A percentile compares a stretch with the other conserved stretches of the same genome.
phyloP scores from a whole-genome alignment of 2,888 invertebrate genomes.

The Reticulitermes lucifugus region DNA sequence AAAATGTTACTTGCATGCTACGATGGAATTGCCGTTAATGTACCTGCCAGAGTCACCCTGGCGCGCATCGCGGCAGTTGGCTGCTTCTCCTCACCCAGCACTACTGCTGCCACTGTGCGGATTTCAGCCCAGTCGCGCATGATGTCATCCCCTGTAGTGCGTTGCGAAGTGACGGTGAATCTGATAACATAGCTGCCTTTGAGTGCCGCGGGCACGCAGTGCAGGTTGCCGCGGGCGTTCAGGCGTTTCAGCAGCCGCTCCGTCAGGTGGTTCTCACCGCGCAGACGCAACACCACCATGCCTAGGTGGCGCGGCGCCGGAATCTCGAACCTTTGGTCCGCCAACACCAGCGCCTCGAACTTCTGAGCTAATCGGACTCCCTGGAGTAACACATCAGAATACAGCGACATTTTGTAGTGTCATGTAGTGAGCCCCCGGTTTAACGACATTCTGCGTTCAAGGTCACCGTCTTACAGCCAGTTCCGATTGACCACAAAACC shows the following conservation, averaged over 20 bases:
- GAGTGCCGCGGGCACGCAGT: constrained; percentile 94
- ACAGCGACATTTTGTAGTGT: no score
- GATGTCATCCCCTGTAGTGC: constrained; percentile 69
- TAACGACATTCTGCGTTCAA: no score
- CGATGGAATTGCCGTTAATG: no score
- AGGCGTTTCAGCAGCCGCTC: constrained; percentile 88
- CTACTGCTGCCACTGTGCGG: constrained; percentile 76
- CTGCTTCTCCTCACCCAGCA: constrained; percentile 72
- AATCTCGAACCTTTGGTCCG: constrained; percentile 86
- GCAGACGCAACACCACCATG: constrained; percentile 91
- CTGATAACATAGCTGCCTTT: constrained; percentile 72
- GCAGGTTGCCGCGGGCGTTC: constrained; percentile 88
- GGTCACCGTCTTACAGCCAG: no score
- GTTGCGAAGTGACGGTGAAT: constrained; percentile 93
- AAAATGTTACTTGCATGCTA: no score
- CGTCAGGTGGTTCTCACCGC: constrained; percentile 87
- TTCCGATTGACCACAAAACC: no score
- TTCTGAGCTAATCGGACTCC: constrained; percentile 90
- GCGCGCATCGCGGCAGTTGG: constrained; percentile 66
- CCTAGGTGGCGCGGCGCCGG: constrained; percentile 88
- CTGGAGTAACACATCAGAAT: constrained; percentile 63
- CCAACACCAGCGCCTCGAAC: constrained; percentile 87
- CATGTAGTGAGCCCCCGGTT: no score
- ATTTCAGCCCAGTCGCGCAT: constrained; percentile 90
- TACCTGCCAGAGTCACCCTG: constrained; percentile 83